A percentile compares a stretch with the other conserved stretches of the same genome.
Conservation (phyloP, 2,888 invertebrate species). For the Drosophila fungiperda region DNA sequence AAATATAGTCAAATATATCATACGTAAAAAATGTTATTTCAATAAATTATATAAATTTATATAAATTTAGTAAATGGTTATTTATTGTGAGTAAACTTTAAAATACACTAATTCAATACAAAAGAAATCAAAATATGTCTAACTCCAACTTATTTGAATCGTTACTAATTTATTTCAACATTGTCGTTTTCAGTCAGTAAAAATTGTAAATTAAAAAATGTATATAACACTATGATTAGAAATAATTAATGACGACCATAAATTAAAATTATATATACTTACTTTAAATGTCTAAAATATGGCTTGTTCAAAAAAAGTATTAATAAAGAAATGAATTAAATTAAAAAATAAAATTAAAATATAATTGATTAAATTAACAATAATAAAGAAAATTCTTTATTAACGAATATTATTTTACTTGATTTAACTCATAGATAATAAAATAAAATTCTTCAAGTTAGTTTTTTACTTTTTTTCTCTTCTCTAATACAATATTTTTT, state of each 20-base stretch:
- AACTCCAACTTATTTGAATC: neutral
- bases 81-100: neutral
- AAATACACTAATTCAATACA: neutral
- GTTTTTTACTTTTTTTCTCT: neutral
- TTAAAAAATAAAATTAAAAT: no score
- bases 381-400: rapidly evolving
- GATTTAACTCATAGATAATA: neutral
- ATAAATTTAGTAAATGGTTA: neutral
- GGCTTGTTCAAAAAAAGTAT: neutral
- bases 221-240: rapidly evolving
- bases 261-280: neutral
- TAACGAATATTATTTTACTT: neutral
- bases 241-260: neutral
- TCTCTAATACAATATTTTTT: neutral
- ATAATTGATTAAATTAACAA: neutral
- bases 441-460: neutral
- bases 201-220: neutral
- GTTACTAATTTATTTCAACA: no score
- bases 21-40: rapidly evolving
- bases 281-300: neutral
- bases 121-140: neutral
- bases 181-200: neutral
- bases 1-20: neutral
- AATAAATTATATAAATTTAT: neutral
- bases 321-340: no score